These are phyloP conservation scores for Ceratina australensis DNA, from an alignment of 1,140 invertebrate species.

Conservation along the genomic window DNA sequence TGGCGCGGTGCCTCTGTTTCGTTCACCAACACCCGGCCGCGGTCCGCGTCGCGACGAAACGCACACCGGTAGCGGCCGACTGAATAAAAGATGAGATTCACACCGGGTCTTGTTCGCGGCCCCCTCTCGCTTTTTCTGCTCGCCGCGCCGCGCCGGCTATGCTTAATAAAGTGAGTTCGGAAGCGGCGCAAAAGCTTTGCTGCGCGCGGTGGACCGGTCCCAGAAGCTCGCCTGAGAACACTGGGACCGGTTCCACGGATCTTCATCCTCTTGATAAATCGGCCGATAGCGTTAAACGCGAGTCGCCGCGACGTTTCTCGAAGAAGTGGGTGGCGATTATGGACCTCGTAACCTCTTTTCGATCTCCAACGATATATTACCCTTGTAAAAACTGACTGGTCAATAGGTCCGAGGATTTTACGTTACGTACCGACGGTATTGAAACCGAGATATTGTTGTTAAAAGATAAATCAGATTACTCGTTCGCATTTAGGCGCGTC, in stretches of 20 bases:
- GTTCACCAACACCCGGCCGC: slow-evolving; percentile 46
- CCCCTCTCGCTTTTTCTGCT: slow-evolving; percentile 52
- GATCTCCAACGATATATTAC: too few species aligned
- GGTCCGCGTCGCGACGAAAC: slow-evolving; percentile 33
- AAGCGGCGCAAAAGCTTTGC: slow-evolving; percentile 47
- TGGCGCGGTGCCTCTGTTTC: slow-evolving; percentile 74
- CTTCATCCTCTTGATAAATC: slow-evolving; percentile 37
- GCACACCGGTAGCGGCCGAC: slow-evolving; percentile 40
- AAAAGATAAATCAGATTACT: background rate
- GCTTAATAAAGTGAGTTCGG: slow-evolving; percentile 72
- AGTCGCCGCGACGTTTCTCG: background rate
- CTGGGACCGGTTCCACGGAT: slow-evolving; percentile 20
- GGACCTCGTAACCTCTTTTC: too few species aligned
- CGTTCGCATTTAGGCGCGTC: slow-evolving; percentile 13
- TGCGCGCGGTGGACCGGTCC: slow-evolving; percentile 40
- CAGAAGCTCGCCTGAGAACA: background rate
- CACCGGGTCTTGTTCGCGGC: slow-evolving; percentile 74
- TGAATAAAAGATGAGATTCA: slow-evolving; percentile 80
- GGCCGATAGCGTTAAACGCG: slow-evolving; percentile 33
- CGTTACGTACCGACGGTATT: too few species aligned
- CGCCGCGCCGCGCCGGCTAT: slow-evolving; percentile 38
- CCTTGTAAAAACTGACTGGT: too few species aligned
- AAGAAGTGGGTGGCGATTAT: too few species aligned
- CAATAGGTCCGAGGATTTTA: too few species aligned
- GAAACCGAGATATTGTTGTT: too few species aligned